Percentiles rank a stretch among this genome's conserved stretches.
Conservation (phyloP, 2,797 vertebrate species). For the Saxicola maurus region DNA sequence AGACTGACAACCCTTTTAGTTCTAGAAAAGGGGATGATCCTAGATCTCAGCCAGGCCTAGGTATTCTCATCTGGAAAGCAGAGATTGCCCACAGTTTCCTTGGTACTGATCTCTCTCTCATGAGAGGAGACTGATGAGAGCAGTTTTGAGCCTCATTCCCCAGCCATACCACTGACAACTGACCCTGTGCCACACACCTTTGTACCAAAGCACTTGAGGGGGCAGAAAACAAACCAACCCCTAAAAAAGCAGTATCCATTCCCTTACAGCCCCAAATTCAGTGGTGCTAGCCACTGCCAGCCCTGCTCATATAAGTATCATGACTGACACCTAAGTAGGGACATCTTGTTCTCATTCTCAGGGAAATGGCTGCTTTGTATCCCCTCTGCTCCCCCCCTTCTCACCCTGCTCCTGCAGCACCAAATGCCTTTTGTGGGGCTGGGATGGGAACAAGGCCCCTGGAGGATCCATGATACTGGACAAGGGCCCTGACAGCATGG, state of each 20-base stretch:
- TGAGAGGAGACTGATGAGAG: neutral
- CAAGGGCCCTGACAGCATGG: neutral
- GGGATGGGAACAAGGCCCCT: rapidly evolving
- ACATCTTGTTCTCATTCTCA: neutral
- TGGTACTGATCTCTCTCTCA: neutral
- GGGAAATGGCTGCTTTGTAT: neutral
- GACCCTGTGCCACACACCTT: neutral
- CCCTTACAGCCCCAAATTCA: neutral
- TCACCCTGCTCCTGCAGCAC: neutral
- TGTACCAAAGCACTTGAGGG: neutral
- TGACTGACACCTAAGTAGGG: neutral
- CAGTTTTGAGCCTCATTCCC: neutral
- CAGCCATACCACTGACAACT: neutral
- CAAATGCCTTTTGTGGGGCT: neutral
- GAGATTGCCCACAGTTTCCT: neutral
- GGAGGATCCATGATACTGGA: neutral
- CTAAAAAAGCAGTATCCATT: neutral
- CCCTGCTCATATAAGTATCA: rapidly evolving
- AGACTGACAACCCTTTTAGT: neutral
- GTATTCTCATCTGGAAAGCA: neutral
- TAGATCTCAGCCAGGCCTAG: neutral
- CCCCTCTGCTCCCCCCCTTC: neutral
- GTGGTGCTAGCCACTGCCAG: neutral
- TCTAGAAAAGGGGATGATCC: neutral
- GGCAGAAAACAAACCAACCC: neutral